Evolutionary conservation across 2,888 invertebrate species (phyloP).

Genomic region (Ischnura elegans): DNA sequence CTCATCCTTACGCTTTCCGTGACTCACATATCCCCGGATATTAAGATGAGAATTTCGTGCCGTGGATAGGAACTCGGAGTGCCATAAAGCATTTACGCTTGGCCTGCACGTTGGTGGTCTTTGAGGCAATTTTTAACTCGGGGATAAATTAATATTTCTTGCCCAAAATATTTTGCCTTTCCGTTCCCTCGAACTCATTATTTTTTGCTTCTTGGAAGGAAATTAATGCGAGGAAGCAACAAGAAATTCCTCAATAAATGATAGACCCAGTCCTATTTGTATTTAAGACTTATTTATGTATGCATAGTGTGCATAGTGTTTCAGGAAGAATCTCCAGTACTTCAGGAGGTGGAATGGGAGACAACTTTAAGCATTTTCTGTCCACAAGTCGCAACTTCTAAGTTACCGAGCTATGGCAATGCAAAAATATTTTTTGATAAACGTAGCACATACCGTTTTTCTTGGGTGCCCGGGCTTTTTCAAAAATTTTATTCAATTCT

Average conservation of each 20-base stretch:
- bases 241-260: neutral
- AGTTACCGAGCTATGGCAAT: no score
- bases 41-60: neutral
- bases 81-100: neutral
- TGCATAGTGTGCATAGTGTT: no score
- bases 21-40: neutral
- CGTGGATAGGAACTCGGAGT: neutral
- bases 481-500: no score
- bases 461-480: no score
- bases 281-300: neutral
- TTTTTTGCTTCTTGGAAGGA: neutral
- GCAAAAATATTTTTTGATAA: no score
- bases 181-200: neutral
- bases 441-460: no score
- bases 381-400: no score
- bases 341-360: no score
- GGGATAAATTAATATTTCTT: neutral
- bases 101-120: neutral
- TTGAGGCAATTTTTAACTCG: neutral
- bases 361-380: no score
- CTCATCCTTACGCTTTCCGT: conserved; percentile 37
- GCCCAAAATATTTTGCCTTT: neutral
- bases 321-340: no score
- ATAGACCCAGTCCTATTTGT: neutral
- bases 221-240: no score